These are phyloP conservation scores for Pedetes capensis DNA, from an alignment of 2,113 vertebrate species.

Conservation along the genomic window DNA sequence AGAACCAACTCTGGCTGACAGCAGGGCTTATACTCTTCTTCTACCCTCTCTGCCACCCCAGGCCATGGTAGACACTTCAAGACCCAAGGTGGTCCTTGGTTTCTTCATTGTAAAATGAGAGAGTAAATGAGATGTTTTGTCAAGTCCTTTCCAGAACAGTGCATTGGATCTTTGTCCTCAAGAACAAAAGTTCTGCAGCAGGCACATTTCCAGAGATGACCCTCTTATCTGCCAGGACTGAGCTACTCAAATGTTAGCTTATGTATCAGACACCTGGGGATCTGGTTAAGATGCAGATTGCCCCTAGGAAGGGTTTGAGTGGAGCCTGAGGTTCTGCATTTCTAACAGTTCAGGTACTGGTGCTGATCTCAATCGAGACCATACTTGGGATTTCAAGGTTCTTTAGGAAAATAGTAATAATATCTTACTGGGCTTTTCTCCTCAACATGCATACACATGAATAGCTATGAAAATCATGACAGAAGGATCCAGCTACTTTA, in stretches of 20 bases:
- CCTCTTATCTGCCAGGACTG: not conserved
- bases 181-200: not conserved
- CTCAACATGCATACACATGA: accelerated
- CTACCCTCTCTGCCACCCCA: not conserved
- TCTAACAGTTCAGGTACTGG: not conserved
- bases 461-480: not conserved
- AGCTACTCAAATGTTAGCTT: not conserved
- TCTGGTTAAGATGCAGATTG: not conserved
- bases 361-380: not conserved
- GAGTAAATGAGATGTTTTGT: not conserved
- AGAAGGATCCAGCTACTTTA: not conserved
- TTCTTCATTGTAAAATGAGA: not conserved
- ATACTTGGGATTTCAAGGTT: not conserved
- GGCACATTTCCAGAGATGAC: not conserved
- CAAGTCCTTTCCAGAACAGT: not conserved
- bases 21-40: not conserved
- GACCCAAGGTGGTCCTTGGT: not conserved
- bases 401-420: not conserved
- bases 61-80: not conserved
- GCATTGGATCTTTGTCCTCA: not conserved
- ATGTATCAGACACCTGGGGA: not conserved
- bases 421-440: not conserved
- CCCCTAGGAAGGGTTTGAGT: not conserved
- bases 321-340: not conserved
- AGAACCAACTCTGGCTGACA: not conserved